Evolutionary conservation across 2,888 invertebrate species (phyloP), one percentile per base, ranked within the genome.

Genomic region (Gerris lacustris): DNA sequence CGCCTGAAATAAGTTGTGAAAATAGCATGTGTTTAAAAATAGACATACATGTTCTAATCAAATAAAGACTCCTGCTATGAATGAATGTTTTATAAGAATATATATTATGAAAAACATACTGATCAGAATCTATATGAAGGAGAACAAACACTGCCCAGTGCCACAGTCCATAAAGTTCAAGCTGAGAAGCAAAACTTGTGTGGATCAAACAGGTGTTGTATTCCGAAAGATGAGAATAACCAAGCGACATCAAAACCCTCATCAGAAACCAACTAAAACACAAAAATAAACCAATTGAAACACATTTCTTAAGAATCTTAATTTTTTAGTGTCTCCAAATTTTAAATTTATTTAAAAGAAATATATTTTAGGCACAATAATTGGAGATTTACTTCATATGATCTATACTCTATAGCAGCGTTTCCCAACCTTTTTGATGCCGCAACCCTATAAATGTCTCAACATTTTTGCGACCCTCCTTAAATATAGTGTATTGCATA

Each of bases 141-240:
- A 93, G 81, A 0, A 90, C 91, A 79, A 91, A 94, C 44, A 92
- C 84, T 0, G 95, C 89, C 86, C 92, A 91, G 64, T 94, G 89
- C 93, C 95, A 96, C 44, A 89, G 81, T 0, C 90, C 92, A 70
- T 86, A 80, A 45, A 89, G 86, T 80, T 95, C 94, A 71, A 97
- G 81, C 80, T 95, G 94, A 0, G 88, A 85, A 0, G 94, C 90
- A 76, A 90, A 89, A 72, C 89, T 89, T 0, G 84, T 82, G 77
- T 89, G 87, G 5, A 91, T 81, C 73, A 85, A 83, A 9, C 84
- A 83, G 66, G 83, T 82, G 6, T 85, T 84, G 44, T 85, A 81
- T 11, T 83, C 81, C 0, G 85, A 84, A 66, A 88, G 81, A 75
- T 87, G 84, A 0, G 84, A 83, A 78, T 90, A 90, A 6, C 87